Base-by-base conservation (phyloP, 2,888 invertebrate genomes). In the Dendrolimus pini region DNA sequence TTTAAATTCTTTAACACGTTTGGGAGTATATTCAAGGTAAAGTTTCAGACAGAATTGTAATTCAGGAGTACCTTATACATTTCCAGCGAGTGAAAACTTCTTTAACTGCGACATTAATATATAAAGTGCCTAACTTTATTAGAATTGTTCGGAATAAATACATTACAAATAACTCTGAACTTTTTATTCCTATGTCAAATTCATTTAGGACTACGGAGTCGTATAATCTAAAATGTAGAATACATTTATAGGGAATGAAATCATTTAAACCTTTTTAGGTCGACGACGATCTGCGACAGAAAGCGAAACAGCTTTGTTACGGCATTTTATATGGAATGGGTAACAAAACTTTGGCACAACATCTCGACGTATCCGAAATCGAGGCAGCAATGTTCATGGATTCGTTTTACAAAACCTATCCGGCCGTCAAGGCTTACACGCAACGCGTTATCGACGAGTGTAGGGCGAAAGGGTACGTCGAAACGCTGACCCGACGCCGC, bases 291-390 rank as follows among this genome's bases (percentile, higher is more conserved):
- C 91, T 96, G 68, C 92, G 99, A 55, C 96, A 97, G 73, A 95
- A 95, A 73, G 96, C 98, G 7, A 98, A 98, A 82, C 94, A 97
- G 85, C 93, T 99, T 42, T 98, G 98, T 78, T 99, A 99, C 83
- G 99, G 98, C 7, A 97, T 99, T 72, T 95, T 99, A 59, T 99
- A 99, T 80, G 99, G 99, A 8, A 99, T 99, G 95, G 98, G 99
- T 2, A 92, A 93, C 60, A 95, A 93, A 72, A 93, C 96, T 0
- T 88, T 99, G 42, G 93, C 96, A 0, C 95, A 96, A 61, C 94
- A 95, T 63, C 89, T 99, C 52, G 94, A 94, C 59, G 94, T 98
- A 9, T 92, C 93, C 0, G 96, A 96, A 80, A 88, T 93, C 55
- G 96, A 97, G 70, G 98, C 99, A 0, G 90, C 91, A 3, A 88